Evolutionary conservation across 2,113 vertebrate species (phyloP).

Genomic region (Azemiops feae): DNA sequence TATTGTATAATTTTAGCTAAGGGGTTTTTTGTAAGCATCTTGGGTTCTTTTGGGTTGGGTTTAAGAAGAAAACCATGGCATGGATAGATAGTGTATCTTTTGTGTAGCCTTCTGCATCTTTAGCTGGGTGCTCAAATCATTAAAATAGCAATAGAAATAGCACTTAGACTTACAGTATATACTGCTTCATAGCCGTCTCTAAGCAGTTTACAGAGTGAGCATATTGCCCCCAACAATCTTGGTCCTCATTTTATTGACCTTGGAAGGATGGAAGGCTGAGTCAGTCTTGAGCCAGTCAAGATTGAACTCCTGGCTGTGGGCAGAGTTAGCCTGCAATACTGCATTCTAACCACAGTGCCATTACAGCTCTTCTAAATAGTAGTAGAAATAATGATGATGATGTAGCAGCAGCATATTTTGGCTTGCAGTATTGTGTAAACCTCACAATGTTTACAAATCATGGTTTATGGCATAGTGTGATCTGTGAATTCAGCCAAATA

Average conservation of each 20-base stretch:
- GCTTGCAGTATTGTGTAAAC: not conserved
- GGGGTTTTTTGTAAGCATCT: not conserved
- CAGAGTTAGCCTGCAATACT: not conserved
- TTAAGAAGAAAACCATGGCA: not conserved
- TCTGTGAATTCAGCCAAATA: not conserved
- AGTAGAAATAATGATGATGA: not conserved
- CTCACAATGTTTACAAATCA: not conserved
- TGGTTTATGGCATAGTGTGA: not conserved
- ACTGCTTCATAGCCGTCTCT: too few relatives aligned
- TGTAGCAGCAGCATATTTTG: not conserved
- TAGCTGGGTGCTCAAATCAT: not conserved
- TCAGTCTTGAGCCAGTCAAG: not conserved
- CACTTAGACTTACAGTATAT: too few relatives aligned
- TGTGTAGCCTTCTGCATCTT: not conserved
- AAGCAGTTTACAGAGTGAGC: not conserved
- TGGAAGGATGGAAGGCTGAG: not conserved
- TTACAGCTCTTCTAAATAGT: not conserved
- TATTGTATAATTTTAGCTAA: not conserved
- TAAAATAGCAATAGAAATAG: not conserved
- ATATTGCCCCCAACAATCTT: not conserved
- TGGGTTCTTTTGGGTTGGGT: not conserved
- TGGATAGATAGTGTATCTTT: not conserved
- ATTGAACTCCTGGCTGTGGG: not conserved
- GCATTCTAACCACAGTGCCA: not conserved
- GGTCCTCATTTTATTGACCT: not conserved